Evolutionary conservation across 2,113 vertebrate genomes (phyloP), one percentile per base, ranked within the genome.

Genomic region (Myrmophylax atrothorax): DNA sequence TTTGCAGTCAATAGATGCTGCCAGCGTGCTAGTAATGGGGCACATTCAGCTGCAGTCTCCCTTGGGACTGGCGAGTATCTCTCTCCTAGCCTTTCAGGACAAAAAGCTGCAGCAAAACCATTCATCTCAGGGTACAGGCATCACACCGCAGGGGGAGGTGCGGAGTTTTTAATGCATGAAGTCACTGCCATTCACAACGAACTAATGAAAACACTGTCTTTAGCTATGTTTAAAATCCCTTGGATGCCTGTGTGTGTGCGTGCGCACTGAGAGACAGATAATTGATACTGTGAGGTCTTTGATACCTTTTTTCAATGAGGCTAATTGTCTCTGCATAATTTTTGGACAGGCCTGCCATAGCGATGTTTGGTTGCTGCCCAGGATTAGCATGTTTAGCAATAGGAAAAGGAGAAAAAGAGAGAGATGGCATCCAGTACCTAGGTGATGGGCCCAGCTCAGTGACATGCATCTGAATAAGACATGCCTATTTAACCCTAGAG

Each of bases 281-380:
- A 97, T 95, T 94, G 94, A 96, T 90, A 94, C 82, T 96, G 90
- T 96, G 95, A 89, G 86, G 94, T 96, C 96, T 96, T 96, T 96
- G 83, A 90, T 96, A 97, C 73, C 73, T 95, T 96, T 90, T 95
- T 93, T 95, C 90, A 97, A 95, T 95, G 86, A 96, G 80, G 69
- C 88, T 97, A 96, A 96, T 97, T 96, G 93, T 96, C 90, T 93
- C 96, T 95, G 93, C 88, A 93, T 92, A 96, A 93, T 94, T 97
- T 97, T 96, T 92, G 93, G 88, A 84, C 90, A 89, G 90, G 88
- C 37, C 76, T 78, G 80, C 86, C 84, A 62, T 95, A 58, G 89
- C 68, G 72, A 89, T 95, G 85, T 93, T 97, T 95, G 88, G 82
- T 96, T 95, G 90, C 92, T 93, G 92, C 1, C n/a, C 0, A 3